Conservation (phyloP, 2,888 invertebrate species). For the Sylvicola cinctus region DNA sequence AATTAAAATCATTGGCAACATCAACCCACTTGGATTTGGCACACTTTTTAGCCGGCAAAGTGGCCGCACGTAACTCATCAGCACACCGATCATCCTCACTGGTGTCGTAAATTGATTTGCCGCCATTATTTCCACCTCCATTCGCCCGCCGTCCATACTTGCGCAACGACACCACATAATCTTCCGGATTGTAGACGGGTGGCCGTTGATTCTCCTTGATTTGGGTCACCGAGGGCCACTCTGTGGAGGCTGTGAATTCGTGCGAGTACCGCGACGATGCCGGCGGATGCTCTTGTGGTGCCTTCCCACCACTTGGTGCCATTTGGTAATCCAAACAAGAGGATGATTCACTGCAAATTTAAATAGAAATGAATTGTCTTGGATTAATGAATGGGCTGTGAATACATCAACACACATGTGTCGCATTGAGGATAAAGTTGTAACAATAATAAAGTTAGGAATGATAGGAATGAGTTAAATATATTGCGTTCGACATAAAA, state of each 20-base stretch:
- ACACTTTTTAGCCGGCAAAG: constrained; percentile 21
- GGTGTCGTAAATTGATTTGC: constrained; percentile 23
- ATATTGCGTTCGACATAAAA: too few relatives aligned
- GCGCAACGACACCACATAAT: constrained; percentile 58
- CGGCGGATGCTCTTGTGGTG: constrained; percentile 16
- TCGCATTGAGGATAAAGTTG: too few relatives aligned
- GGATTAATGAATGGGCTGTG: too few relatives aligned
- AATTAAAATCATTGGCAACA: background rate
- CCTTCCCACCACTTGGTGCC: constrained; percentile 28
- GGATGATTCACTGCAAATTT: constrained; percentile 24
- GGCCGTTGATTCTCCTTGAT: constrained; percentile 60
- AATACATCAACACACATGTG: too few relatives aligned
- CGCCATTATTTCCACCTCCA: constrained; percentile 12
- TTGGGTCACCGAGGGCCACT: background rate
- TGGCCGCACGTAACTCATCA: constrained; percentile 18
- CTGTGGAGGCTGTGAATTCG: constrained; percentile 1
- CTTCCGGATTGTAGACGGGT: constrained; percentile 78
- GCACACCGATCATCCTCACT: constrained; percentile 11
- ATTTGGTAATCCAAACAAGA: constrained; percentile 27
- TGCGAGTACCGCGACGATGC: constrained; percentile 1
- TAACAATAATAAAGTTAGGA: too few relatives aligned
- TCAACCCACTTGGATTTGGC: constrained; percentile 9
- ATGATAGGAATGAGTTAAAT: too few relatives aligned
- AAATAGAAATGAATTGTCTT: too few relatives aligned
- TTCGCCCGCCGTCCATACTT: constrained; percentile 41